These are phyloP conservation scores for Syngnathus typhle DNA, from an alignment of 2,113 vertebrate species.

Conservation along the genomic window DNA sequence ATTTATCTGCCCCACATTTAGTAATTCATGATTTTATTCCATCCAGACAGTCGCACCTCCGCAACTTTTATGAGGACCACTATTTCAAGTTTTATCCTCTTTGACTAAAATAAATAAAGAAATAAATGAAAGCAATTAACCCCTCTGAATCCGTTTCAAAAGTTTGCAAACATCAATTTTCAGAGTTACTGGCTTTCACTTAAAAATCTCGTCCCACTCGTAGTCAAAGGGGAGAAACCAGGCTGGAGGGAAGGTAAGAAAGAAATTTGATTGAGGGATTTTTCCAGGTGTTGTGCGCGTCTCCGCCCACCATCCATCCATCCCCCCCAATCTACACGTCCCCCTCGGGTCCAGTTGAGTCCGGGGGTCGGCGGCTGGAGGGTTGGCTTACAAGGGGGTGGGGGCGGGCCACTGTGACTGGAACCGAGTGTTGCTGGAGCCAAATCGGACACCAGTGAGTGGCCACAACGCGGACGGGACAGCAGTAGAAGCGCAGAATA, in stretches of 20 bases:
- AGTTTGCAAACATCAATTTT: not conserved
- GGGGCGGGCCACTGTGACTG: conserved; percentile 15
- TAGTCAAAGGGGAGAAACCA: not conserved
- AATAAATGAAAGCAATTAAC: not conserved
- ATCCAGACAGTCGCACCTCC: no score
- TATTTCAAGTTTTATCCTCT: no score
- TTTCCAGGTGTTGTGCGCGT: conserved; percentile 44
- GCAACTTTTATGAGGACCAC: no score
- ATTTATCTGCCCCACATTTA: no score
- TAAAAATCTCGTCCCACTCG: not conserved
- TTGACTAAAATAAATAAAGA: no score
- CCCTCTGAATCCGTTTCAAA: not conserved
- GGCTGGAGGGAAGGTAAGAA: not conserved
- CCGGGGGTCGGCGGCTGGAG: not conserved
- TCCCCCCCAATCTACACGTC: not conserved
- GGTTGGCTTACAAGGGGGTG: conserved; percentile 8
- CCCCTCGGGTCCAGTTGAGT: not conserved
- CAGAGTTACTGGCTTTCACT: not conserved
- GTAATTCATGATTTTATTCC: no score
- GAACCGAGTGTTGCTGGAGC: not conserved
- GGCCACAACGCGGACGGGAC: not conserved
- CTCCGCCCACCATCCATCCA: conserved; percentile 20
- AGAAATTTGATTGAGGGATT: conserved; percentile 5
- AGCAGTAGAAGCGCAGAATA: not conserved
- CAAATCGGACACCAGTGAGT: not conserved